Evolutionary conservation across 1,140 invertebrate genomes (phyloP).

Genomic region (Drosophila orena): DNA sequence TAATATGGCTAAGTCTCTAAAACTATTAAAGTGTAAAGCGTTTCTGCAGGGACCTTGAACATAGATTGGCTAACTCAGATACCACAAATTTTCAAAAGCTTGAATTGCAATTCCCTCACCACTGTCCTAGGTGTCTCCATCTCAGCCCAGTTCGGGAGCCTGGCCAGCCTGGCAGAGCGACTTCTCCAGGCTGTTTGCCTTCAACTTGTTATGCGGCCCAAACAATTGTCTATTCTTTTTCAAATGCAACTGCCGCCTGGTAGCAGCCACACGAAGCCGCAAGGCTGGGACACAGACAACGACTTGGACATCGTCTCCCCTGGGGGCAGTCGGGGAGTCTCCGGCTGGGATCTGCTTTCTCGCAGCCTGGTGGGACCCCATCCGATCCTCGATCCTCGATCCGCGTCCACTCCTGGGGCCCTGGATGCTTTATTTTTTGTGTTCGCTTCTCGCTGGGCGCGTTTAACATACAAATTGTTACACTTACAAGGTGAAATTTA

Average conservation of each 20-base stretch:
- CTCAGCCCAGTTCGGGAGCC: constrained; percentile 19
- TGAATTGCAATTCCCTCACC: not conserved
- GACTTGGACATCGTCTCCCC: constrained; percentile 46
- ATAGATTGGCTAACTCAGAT: too few species aligned
- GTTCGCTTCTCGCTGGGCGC: constrained; percentile 55
- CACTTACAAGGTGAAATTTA: constrained; percentile 84
- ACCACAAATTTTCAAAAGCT: too few species aligned
- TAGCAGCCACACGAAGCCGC: constrained; percentile 26
- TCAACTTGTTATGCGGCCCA: constrained; percentile 79
- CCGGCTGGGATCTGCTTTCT: constrained; percentile 36
- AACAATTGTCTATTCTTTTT: constrained; percentile 82
- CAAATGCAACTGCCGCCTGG: constrained; percentile 63
- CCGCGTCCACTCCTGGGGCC: constrained; percentile 30
- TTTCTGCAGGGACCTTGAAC: too few species aligned
- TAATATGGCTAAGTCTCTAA: too few species aligned
- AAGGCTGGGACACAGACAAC: constrained; percentile 25
- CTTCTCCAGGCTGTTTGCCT: constrained; percentile 43
- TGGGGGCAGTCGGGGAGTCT: constrained; percentile 57
- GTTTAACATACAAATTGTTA: constrained; percentile 85
- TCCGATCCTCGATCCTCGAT: constrained; percentile 27
- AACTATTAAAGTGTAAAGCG: too few species aligned
- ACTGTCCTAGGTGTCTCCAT: constrained; percentile 40
- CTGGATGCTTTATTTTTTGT: constrained; percentile 3
- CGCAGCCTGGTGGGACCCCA: constrained; percentile 51
- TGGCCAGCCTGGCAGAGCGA: constrained; percentile 41